phyloP scores from a whole-genome alignment of 2,888 invertebrate genomes.

The Morpho helenor region DNA sequence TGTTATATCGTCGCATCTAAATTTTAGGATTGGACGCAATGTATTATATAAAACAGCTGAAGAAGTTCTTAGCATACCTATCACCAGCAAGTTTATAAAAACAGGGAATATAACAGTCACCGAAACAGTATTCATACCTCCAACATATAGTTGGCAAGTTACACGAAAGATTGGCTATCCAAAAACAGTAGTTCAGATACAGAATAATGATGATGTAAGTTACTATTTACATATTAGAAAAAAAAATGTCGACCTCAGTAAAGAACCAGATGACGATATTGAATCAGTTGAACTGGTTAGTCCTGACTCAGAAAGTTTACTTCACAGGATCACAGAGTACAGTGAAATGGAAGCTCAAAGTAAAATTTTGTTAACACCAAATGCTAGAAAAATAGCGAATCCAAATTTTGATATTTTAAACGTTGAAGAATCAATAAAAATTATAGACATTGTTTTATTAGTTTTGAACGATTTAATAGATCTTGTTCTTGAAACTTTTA shows the following conservation, averaged over 20 bases:
- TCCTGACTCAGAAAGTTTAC: constrained; percentile 38
- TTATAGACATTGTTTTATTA: constrained; percentile 32
- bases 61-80: constrained; percentile 47
- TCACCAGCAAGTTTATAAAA: constrained; percentile 37
- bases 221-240: constrained; percentile 51
- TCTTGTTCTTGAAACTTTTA: constrained; percentile 46
- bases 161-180: constrained; percentile 41
- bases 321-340: constrained; percentile 33
- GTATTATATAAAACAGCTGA: constrained; percentile 29
- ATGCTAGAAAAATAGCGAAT: constrained; percentile 14
- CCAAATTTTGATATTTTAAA: constrained; percentile 1
- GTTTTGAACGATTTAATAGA: constrained; percentile 43
- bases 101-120: constrained; percentile 36
- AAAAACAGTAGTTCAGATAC: constrained; percentile 37
- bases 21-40: constrained; percentile 49
- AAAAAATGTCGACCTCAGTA: constrained; percentile 34
- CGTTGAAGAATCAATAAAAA: constrained; percentile 27
- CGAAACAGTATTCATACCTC: constrained; percentile 42
- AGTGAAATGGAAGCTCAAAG: constrained; percentile 31
- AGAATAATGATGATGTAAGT: constrained; percentile 35
- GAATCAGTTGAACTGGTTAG: constrained; percentile 35
- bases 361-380: constrained; percentile 24
- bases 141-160: constrained; percentile 57
- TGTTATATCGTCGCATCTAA: constrained; percentile 36
- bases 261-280: constrained; percentile 27